Conservation (phyloP, 2,888 invertebrate genomes). For the Andrena camellia region DNA sequence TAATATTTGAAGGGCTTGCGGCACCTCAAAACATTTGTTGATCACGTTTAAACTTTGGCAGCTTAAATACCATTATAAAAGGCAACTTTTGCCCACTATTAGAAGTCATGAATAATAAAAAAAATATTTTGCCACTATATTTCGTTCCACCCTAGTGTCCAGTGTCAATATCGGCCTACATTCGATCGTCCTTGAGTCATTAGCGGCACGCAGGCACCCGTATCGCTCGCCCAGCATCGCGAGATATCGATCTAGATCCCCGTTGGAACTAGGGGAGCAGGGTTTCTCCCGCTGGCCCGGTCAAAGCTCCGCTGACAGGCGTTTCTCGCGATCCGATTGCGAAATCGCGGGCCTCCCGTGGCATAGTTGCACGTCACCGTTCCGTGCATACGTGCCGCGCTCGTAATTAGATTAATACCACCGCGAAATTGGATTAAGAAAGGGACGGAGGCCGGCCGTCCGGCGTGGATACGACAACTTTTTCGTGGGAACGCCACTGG, state of each 20-base stretch:
- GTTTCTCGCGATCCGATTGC: slow-evolving; percentile 34
- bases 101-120: no score
- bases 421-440: slow-evolving; percentile 73
- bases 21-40: no score
- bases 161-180: slow-evolving; percentile 33
- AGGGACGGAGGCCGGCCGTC: slow-evolving; percentile 40
- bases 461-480: slow-evolving; percentile 51
- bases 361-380: slow-evolving; percentile 57
- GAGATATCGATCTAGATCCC: slow-evolving; percentile 35
- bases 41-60: no score
- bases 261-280: slow-evolving; percentile 11
- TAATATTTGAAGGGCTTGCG: no score
- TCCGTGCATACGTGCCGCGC: slow-evolving; percentile 36
- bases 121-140: no score
- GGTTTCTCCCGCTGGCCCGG: slow-evolving; percentile 18
- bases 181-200: slow-evolving; percentile 41
- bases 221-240: slow-evolving; percentile 31
- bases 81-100: no score
- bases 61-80: no score
- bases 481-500: slow-evolving; percentile 56
- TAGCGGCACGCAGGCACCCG: slow-evolving; percentile 24
- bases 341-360: slow-evolving; percentile 29
- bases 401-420: slow-evolving; percentile 71
- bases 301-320: slow-evolving; percentile 18
- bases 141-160: no score